Conservation (phyloP, 2,797 vertebrate species). For the Sebastes trivittatus region DNA sequence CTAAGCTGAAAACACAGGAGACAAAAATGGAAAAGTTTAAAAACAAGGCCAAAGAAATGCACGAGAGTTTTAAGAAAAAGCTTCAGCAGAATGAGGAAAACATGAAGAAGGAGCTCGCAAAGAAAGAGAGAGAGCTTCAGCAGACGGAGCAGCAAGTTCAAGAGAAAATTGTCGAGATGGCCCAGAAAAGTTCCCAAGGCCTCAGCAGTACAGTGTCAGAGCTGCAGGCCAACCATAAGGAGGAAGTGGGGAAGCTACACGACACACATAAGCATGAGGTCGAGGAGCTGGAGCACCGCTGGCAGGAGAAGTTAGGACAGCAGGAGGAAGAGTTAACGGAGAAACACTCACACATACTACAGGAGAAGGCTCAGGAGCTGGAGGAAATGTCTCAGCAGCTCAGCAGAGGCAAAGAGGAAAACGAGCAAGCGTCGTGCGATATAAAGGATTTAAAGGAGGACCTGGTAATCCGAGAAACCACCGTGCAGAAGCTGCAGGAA, state of each 20-base stretch:
- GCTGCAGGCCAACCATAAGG: constrained; percentile 89
- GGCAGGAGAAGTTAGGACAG: constrained; percentile 86
- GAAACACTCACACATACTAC: constrained; percentile 82
- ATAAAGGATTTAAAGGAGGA: constrained; percentile 84
- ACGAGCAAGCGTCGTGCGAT: constrained; percentile 77
- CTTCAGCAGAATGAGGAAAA: constrained; percentile 90
- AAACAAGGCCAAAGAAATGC: constrained; percentile 90
- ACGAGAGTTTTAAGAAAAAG: constrained; percentile 90
- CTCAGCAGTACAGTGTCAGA: constrained; percentile 87
- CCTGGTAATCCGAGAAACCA: constrained; percentile 78
- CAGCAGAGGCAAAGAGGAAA: constrained; percentile 75
- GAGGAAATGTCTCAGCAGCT: constrained; percentile 83
- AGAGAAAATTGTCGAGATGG: constrained; percentile 90
- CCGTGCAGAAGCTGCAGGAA: constrained; percentile 86
- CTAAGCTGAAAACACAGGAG: constrained; percentile 89
- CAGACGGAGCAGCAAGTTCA: constrained; percentile 90
- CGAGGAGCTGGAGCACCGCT: constrained; percentile 74
- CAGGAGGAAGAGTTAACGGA: constrained; percentile 86
- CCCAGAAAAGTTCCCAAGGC: constrained; percentile 88
- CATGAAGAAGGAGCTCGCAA: constrained; percentile 88
- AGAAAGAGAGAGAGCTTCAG: constrained; percentile 87
- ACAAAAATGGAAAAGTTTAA: constrained; percentile 90
- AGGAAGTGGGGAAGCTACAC: constrained; percentile 85
- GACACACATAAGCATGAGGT: constrained; percentile 80
- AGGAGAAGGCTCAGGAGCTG: constrained; percentile 88